Base-by-base conservation (phyloP, 1,140 invertebrate genomes). In the Pseudomyrmex dendroicus region DNA sequence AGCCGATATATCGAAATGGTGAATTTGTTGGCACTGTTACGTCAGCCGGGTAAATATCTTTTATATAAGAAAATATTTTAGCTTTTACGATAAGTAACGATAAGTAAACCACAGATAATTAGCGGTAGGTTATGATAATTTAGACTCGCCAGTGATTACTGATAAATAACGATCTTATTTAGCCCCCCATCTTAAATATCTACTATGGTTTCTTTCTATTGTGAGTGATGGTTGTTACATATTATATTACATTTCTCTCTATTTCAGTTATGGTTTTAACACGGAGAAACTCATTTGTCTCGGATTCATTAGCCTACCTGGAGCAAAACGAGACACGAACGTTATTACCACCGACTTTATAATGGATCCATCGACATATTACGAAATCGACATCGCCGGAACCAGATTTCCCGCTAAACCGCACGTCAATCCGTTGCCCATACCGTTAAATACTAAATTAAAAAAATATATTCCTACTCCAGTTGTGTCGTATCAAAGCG, bases 11-110 rank as follows among this genome's bases (percentile, higher is more conserved):
- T 92, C 93, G 95, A 74, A 95, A 96, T 85, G 95, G 95, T 44
- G 94, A 96, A 90, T 96, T 95, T 92, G 96, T 96, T 63, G 97
- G 97, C n/a, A 95, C 95, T 35, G 96, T 97, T 12, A 98, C 97
- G 15, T 97, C 97, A n/a, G 96, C 96, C 64, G 96, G 96, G 90
- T 98, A 96, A 83, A 54, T 74, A 70, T 17, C 8, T 59, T 22
- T 57, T 72, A 7, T 35, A 35, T 7, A 35, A 5, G 35, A 35
- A 35, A 35, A 35, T 35, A 35, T 7, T 35, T 35, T 35, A 35
- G 35, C 35, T 35, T 5, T 35, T 35, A n/a, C n/a, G n/a, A n/a
- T n/a, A n/a, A n/a, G n/a, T n/a, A 35, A 35, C 1, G 35, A 35
- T 35, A 35, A 35, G 35, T 35, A 35, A 35, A 35, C 5, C 5